Evolutionary conservation across 1,140 invertebrate genomes (phyloP).

Genomic region (Drosophila sechellia): DNA sequence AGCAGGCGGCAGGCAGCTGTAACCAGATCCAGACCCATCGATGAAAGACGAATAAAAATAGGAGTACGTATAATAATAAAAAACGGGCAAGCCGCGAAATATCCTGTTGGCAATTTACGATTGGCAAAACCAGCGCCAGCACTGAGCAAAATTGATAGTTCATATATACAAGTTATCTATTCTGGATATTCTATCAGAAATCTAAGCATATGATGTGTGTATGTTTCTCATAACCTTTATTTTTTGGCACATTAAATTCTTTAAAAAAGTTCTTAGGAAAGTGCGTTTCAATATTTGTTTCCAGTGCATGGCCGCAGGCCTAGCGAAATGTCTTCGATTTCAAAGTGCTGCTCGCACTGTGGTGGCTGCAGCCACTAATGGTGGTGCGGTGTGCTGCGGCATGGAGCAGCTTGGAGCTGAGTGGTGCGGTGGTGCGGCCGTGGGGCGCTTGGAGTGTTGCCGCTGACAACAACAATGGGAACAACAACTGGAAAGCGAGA

Average conservation of each 20-base stretch:
- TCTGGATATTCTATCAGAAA: too few relatives aligned
- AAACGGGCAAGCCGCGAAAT: conserved; percentile 67
- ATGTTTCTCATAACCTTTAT: too few relatives aligned
- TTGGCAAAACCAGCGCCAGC: conserved; percentile 49
- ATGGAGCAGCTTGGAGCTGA: neutral
- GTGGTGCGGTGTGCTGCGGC: conserved; percentile 19
- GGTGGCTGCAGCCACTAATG: conserved; percentile 69
- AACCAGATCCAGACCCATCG: conserved; percentile 45
- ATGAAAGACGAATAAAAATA: conserved; percentile 55
- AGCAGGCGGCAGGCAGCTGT: conserved; percentile 10
- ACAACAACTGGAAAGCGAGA: conserved; percentile 20
- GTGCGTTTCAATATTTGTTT: neutral
- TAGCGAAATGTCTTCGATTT: conserved; percentile 72
- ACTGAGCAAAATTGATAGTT: conserved; percentile 1
- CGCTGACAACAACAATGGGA: conserved; percentile 62
- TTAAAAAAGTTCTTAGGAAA: too few relatives aligned
- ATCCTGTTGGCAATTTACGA: conserved; percentile 76
- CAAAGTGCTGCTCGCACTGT: conserved; percentile 63
- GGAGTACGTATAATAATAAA: conserved; percentile 47
- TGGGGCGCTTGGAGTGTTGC: conserved; percentile 57
- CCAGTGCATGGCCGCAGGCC: conserved; percentile 25
- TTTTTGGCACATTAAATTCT: too few relatives aligned
- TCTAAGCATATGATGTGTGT: too few relatives aligned
- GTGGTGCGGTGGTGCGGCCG: conserved; percentile 6
- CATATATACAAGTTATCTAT: neutral